These are phyloP conservation scores for Phrynosoma platyrhinos DNA, from an alignment of 2,113 vertebrate species.

Conservation along the genomic window DNA sequence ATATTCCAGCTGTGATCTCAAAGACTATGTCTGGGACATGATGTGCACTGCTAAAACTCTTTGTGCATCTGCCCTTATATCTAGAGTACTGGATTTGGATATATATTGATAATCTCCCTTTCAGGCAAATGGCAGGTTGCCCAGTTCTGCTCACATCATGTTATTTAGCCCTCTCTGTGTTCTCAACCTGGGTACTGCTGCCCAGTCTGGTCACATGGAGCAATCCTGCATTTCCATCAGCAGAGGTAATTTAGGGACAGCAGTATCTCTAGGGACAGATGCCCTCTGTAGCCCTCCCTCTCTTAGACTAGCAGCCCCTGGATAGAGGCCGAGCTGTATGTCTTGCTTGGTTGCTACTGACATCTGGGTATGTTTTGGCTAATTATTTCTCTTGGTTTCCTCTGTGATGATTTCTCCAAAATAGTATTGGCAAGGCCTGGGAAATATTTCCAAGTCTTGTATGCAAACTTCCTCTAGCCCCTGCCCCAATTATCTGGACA, in stretches of 20 bases:
- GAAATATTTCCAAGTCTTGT: neutral
- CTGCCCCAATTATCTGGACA: neutral
- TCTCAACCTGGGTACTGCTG: neutral
- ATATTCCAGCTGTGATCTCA: neutral
- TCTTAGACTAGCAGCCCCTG: neutral
- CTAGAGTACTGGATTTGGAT: conserved; percentile 3
- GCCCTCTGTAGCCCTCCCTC: neutral
- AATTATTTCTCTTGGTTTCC: neutral
- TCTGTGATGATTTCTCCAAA: neutral
- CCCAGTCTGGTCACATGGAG: neutral
- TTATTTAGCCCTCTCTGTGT: neutral
- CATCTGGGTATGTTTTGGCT: neutral
- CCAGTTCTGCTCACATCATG: neutral
- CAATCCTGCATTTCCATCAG: neutral
- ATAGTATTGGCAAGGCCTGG: neutral
- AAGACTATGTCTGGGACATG: neutral
- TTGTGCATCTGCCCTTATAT: conserved; percentile 1
- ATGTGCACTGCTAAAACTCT: neutral
- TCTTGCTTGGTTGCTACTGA: neutral
- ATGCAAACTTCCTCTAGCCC: neutral
- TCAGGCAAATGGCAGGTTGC: conserved; percentile 33
- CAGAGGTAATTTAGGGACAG: conserved; percentile 10
- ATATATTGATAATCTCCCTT: conserved; percentile 12
- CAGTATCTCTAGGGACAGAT: neutral
- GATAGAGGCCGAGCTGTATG: neutral